These are phyloP conservation scores for Ariolimax columbianus DNA, from an alignment of 2,888 invertebrate species.

Conservation along the genomic window DNA sequence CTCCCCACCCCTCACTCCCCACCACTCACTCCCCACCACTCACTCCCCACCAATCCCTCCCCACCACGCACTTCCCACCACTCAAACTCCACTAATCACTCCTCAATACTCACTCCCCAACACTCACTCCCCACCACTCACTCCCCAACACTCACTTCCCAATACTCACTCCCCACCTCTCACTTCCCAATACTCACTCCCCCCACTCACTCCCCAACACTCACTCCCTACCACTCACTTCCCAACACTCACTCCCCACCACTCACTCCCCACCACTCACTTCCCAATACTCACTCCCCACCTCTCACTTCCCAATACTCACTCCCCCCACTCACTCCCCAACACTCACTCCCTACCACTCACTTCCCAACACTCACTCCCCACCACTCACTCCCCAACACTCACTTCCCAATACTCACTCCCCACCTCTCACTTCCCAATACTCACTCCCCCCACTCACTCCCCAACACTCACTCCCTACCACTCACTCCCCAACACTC, in stretches of 20 bases:
- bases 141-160: neutral
- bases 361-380: neutral
- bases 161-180: too few relatives aligned
- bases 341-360: neutral
- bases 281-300: neutral
- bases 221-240: neutral
- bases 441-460: neutral
- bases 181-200: neutral
- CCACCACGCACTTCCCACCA: neutral
- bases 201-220: neutral
- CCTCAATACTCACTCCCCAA: neutral
- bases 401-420: too few relatives aligned
- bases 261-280: neutral
- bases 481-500: neutral
- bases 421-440: too few relatives aligned
- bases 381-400: too few relatives aligned
- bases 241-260: neutral
- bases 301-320: neutral
- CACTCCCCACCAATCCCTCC: neutral
- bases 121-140: neutral
- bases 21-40: neutral
- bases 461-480: neutral
- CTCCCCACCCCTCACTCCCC: neutral
- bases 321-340: neutral
- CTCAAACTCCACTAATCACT: neutral